These are phyloP conservation scores for Phenganax subtilis DNA, from an alignment of 92 coral and sea anemone genomes.

Conservation along the genomic window DNA sequence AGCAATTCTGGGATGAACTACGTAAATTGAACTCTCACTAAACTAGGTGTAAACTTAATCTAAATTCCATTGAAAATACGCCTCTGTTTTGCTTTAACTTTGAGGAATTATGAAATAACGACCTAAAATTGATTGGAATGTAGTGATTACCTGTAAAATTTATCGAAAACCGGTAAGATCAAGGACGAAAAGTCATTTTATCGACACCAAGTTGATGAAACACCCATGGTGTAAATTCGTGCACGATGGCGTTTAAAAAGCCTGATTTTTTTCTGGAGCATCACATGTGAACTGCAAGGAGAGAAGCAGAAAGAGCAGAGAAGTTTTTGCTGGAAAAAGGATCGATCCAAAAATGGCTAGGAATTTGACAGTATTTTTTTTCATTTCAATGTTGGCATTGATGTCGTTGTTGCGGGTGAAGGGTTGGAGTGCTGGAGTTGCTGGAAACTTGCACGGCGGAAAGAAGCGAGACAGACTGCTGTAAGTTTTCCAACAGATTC, in stretches of 20 bases:
- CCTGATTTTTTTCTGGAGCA: background rate
- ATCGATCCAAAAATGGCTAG: background rate
- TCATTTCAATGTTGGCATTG: background rate
- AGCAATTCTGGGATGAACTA: too few relatives aligned
- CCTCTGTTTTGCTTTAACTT: too few relatives aligned
- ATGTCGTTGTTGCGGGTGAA: slow-evolving; percentile 1
- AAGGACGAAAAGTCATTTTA: background rate
- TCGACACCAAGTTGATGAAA: slow-evolving; percentile 2
- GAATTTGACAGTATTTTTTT: background rate
- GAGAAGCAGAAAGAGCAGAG: background rate
- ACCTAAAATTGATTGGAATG: background rate
- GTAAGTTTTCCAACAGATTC: too few relatives aligned
- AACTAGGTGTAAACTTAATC: too few relatives aligned
- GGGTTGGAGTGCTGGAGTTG: slow-evolving; percentile 9
- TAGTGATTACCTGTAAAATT: background rate
- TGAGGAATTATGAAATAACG: too few relatives aligned
- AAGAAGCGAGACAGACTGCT: slow-evolving; percentile 15
- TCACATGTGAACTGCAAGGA: too few relatives aligned
- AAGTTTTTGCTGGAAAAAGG: background rate
- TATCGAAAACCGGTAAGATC: slow-evolving; percentile 13
- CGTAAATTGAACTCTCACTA: too few relatives aligned
- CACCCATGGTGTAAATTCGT: background rate
- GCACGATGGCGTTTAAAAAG: background rate
- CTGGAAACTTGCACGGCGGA: slow-evolving; percentile 11
- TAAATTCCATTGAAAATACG: too few relatives aligned